Base-by-base conservation (phyloP, 2,113 vertebrate species). In the Carettochelys insculpta region DNA sequence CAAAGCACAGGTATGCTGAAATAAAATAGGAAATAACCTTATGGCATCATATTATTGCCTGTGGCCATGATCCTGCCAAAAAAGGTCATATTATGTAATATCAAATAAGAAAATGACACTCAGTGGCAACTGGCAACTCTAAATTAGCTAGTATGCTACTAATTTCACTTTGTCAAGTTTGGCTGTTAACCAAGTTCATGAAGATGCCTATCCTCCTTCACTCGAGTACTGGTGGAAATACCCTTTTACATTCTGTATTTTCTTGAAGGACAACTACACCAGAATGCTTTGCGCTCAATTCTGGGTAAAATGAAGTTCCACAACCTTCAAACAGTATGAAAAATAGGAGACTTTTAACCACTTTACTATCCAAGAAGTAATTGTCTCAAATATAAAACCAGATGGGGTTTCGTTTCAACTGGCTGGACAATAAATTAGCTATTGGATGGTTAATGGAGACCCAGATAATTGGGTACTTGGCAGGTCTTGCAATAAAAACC, bases 81-180 rank as follows among this genome's bases (percentile, higher is more conserved):
- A n/a, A n/a, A n/a, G n/a, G n/a, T n/a, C n/a, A n/a, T n/a, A n/a
- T n/a, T n/a, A n/a, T n/a, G n/a, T n/a, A n/a, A n/a, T n/a, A n/a
- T n/a, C n/a, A n/a, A n/a, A n/a, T n/a, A n/a, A n/a, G n/a, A n/a
- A n/a, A n/a, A n/a, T n/a, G n/a, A 87, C 92, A 51, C 27, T 54
- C n/a, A n/a, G n/a, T n/a, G n/a, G n/a, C n/a, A n/a, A n/a, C n/a
- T n/a, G n/a, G n/a, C n/a, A n/a, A n/a, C n/a, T n/a, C n/a, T 82
- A 87, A 68, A 0, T 52, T 3, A 17, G 3, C 14, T 8, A 1
- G 77, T 43, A 16, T 56, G 13, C 1, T 31, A 50, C 17, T 27
- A 5, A 2, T 48, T 90, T 77, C 56, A 58, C 25, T 80, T 43
- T 54, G n/a, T 77, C 38, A 68, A 54, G 83, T 45, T 8, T 77